Conservation (phyloP, 2,113 vertebrate genomes). For the Colius striatus region DNA sequence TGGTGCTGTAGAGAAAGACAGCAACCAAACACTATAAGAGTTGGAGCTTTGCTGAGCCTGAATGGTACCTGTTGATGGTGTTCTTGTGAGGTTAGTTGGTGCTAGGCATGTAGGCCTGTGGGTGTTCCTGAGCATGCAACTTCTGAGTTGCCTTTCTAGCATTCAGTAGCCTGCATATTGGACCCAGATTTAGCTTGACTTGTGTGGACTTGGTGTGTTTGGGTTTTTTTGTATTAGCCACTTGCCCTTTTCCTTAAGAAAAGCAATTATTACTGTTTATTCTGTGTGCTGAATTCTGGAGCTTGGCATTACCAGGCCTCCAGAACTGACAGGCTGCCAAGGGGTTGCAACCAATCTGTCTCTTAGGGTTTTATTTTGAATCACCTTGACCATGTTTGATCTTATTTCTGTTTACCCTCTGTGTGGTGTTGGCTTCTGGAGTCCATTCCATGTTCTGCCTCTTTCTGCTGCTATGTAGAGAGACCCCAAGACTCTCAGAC, state of each 20-base stretch:
- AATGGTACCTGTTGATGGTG: background rate
- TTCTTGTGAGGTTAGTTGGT: background rate
- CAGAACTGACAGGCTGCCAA: background rate
- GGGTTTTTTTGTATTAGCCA: background rate
- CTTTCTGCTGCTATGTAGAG: background rate
- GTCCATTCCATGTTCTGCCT: background rate
- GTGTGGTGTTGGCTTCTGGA: background rate
- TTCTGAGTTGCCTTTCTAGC: background rate
- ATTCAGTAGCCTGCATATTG: background rate
- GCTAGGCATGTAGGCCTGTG: background rate
- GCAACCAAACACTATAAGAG: background rate
- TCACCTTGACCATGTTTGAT: rapidly evolving
- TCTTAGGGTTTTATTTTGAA: background rate
- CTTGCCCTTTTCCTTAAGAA: background rate
- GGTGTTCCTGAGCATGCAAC: background rate
- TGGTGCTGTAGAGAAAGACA: background rate
- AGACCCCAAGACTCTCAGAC: background rate
- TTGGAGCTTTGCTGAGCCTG: background rate
- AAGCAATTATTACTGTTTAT: background rate
- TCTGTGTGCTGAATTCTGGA: background rate
- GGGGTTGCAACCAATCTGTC: background rate
- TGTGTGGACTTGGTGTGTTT: background rate
- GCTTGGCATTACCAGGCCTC: background rate
- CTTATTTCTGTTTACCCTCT: background rate
- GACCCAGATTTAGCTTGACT: background rate